phyloP scores from a whole-genome alignment of 2,888 invertebrate genomes.

The Athetis lepigone region DNA sequence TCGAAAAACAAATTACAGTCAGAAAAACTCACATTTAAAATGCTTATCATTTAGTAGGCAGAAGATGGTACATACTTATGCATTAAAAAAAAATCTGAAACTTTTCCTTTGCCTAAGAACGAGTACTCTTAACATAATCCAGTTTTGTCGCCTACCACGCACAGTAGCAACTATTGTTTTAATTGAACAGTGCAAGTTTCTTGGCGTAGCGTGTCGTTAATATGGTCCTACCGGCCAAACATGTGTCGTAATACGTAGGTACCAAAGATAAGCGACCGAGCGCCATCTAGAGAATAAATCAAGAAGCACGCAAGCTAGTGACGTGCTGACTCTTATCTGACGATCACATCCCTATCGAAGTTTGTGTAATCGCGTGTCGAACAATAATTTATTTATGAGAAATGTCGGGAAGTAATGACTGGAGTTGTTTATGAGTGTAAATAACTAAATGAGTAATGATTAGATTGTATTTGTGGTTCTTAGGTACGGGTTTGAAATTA shows the following conservation, averaged over 20 bases:
- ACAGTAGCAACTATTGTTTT: neutral
- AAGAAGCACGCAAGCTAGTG: conserved; percentile 57
- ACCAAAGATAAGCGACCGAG: conserved; percentile 52
- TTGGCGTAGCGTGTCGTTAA: conserved; percentile 22
- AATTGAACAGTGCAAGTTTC: conserved; percentile 2
- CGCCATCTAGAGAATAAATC: conserved; percentile 63
- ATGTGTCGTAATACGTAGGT: conserved; percentile 53
- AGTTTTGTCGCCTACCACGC: neutral
- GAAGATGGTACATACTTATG: neutral
- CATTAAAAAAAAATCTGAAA: no score
- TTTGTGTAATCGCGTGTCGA: conserved; percentile 46
- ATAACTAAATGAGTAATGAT: conserved; percentile 26
- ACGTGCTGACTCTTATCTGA: conserved; percentile 48
- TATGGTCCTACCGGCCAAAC: conserved; percentile 39
- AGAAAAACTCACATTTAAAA: no score
- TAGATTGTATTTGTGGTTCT: conserved; percentile 3
- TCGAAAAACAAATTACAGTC: no score
- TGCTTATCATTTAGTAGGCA: no score
- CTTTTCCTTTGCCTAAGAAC: no score
- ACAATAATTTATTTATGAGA: conserved; percentile 57
- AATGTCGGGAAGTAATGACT: conserved; percentile 47
- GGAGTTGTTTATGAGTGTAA: conserved; percentile 43
- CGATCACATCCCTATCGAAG: conserved; percentile 51
- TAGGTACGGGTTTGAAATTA: neutral
- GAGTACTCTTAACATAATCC: neutral